These are phyloP conservation scores for Gyrodactylus bullatarudis DNA, from an alignment of 1,140 invertebrate species.

Conservation along the genomic window DNA sequence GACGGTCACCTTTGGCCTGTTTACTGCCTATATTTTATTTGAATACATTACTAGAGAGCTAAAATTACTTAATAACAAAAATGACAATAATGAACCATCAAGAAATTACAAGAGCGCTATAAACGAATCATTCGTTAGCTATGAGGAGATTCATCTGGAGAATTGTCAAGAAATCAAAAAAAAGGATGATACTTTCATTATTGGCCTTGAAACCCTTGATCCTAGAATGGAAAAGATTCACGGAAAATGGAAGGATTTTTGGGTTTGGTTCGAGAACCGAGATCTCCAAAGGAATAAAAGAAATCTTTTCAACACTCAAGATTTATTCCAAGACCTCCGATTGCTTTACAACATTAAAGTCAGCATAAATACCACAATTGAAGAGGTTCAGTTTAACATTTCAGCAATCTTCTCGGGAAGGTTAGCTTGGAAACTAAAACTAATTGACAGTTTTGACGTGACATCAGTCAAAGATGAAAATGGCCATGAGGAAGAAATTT, in stretches of 20 bases:
- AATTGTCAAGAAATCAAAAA: neutral
- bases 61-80: neutral
- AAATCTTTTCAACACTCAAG: neutral
- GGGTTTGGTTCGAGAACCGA: neutral
- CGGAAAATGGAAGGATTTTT: neutral
- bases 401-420: neutral
- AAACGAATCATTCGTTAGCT: neutral
- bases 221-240: neutral
- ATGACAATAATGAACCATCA: neutral
- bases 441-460: neutral
- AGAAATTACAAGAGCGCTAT: neutral
- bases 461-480: neutral
- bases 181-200: neutral
- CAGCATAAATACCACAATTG: neutral
- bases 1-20: neutral
- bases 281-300: neutral
- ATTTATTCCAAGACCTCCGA: too few relatives aligned
- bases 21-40: neutral
- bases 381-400: neutral
- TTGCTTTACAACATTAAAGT: neutral
- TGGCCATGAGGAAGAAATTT: neutral
- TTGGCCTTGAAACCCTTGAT: neutral
- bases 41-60: neutral
- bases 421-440: neutral
- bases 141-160: neutral